Percentiles rank a stretch among this genome's conserved stretches.
Evolutionary conservation across 2,113 vertebrate genomes (phyloP).

Genomic region (Accipiter cooperii): DNA sequence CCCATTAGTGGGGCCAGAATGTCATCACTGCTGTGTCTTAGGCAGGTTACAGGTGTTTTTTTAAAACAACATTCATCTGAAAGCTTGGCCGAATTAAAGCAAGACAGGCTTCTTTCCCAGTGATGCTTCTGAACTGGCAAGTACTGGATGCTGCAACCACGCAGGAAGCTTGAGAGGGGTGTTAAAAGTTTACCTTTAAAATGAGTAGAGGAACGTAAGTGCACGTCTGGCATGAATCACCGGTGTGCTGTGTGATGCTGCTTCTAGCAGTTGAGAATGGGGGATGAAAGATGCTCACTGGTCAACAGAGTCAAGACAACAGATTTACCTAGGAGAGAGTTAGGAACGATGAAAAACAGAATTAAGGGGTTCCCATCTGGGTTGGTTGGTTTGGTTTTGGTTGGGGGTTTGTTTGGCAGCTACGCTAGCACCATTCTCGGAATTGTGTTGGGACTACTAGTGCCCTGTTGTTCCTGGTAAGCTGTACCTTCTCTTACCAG

Average conservation of each 20-base stretch:
- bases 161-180: not conserved
- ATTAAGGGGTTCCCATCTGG: slow-evolving; percentile 21
- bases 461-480: not conserved
- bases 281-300: not conserved
- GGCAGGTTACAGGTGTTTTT: not conserved
- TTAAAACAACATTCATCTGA: not conserved
- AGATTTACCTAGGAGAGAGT: slow-evolving; percentile 9
- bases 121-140: not conserved
- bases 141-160: not conserved
- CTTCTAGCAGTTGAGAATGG: not conserved
- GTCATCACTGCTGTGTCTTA: not conserved
- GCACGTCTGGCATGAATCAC: rapidly evolving
- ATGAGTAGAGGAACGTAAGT: not conserved
- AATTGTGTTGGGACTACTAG: not conserved
- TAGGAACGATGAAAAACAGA: not conserved
- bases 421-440: not conserved
- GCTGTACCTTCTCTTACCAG: not conserved
- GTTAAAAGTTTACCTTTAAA: not conserved
- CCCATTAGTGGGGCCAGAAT: not conserved
- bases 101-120: not conserved
- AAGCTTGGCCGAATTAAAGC: not conserved
- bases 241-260: not conserved
- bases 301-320: not conserved
- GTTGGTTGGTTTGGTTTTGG: not conserved
- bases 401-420: not conserved